Evolutionary conservation across 2,797 vertebrate genomes (phyloP).

Genomic region (Microhierax caerulescens): DNA sequence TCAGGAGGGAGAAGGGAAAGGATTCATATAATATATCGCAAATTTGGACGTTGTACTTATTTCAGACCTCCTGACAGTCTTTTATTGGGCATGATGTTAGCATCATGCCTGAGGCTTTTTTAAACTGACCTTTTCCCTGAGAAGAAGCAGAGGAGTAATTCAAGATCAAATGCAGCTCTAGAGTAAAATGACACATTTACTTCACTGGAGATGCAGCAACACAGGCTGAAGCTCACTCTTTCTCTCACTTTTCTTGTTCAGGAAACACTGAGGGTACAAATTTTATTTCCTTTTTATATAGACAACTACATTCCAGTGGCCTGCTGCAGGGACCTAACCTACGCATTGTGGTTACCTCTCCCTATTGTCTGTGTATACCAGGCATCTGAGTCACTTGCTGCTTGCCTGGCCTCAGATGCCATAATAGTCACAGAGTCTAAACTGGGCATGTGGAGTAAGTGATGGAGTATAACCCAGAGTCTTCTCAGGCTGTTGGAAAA

Average conservation of each 20-base stretch:
- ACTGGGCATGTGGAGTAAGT: not conserved
- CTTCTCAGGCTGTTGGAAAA: not conserved
- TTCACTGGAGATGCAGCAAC: not conserved
- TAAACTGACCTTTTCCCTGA: conserved; percentile 56
- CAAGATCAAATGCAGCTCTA: conserved; percentile 11
- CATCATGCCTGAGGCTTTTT: conserved; percentile 32
- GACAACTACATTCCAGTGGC: not conserved
- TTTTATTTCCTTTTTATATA: not conserved
- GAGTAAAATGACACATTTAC: conserved; percentile 22
- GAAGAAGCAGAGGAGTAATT: conserved; percentile 50
- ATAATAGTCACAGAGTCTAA: not conserved
- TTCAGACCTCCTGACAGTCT: conserved; percentile 31
- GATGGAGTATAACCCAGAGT: not conserved
- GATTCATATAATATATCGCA: conserved; percentile 21
- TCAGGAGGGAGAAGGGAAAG: not conserved
- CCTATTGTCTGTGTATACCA: not conserved
- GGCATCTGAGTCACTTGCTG: not conserved
- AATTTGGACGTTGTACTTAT: conserved; percentile 2
- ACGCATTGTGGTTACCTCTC: not conserved
- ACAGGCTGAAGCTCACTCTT: conserved; percentile 17
- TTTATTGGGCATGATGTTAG: conserved; percentile 13
- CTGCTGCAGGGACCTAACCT: not conserved
- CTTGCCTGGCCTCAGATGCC: not conserved
- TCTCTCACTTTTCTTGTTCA: not conserved
- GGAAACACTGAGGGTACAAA: not conserved